These are phyloP conservation scores for Cydia strobilella DNA, from an alignment of 1,140 invertebrate species.

Conservation along the genomic window DNA sequence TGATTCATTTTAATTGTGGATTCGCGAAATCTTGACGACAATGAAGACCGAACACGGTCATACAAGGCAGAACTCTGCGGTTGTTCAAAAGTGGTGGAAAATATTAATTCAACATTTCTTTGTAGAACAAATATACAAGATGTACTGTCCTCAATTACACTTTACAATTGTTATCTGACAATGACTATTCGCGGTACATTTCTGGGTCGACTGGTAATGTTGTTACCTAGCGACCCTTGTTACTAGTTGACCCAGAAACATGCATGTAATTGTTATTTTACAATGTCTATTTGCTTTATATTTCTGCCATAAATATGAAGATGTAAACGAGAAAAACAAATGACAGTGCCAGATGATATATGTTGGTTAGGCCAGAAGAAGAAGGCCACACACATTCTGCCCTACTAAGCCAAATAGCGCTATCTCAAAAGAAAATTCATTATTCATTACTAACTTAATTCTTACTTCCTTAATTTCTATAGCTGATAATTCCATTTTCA, in stretches of 20 bases:
- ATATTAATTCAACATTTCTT: not conserved
- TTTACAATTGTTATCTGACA: not conserved
- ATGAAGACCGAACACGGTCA: not conserved
- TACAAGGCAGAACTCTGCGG: constrained; percentile 13
- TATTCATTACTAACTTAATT: no score
- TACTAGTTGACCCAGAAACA: not conserved
- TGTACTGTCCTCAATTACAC: not conserved
- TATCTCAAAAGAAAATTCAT: no score
- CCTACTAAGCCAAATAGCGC: no score
- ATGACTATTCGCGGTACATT: not conserved
- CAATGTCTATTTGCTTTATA: not conserved
- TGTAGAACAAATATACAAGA: not conserved
- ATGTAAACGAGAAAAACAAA: not conserved
- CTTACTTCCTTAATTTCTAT: no score
- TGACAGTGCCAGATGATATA: no score
- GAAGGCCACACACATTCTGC: no score
- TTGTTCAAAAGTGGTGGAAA: constrained; percentile 22
- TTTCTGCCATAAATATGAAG: not conserved
- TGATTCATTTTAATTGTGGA: constrained; percentile 31
- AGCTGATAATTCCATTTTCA: no score
- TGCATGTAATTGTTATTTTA: not conserved
- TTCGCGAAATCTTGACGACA: constrained; percentile 27
- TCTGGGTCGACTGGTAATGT: not conserved
- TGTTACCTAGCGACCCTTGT: not conserved
- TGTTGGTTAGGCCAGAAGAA: no score